These are phyloP conservation scores for Agapornis roseicollis DNA, from an alignment of 2,113 vertebrate species.

Conservation along the genomic window DNA sequence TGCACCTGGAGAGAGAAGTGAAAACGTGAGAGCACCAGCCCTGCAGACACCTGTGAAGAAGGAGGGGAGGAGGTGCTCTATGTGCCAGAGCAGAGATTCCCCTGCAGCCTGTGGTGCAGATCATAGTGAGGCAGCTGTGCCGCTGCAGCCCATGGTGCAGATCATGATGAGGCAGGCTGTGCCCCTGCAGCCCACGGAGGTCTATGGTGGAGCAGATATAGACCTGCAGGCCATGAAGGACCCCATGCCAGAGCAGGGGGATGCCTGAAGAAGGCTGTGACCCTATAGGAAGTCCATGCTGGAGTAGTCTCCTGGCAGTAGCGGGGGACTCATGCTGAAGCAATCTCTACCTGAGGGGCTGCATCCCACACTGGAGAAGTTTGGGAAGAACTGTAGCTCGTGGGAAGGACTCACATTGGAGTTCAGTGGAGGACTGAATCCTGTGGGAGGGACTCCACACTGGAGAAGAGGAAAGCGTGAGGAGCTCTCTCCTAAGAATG, in stretches of 20 bases:
- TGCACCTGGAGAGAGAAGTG: neutral
- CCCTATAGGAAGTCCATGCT: neutral
- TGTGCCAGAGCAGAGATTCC: neutral
- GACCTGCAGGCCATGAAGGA: neutral
- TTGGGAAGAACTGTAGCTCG: neutral
- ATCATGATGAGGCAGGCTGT: neutral
- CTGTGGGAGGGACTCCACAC: neutral
- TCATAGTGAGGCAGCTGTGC: neutral
- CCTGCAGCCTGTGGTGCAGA: neutral
- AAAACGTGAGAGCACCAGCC: neutral
- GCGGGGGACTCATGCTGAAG: neutral
- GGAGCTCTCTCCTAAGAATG: accelerated
- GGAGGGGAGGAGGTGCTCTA: neutral
- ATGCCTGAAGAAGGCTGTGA: neutral
- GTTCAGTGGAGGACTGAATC: neutral
- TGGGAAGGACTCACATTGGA: neutral
- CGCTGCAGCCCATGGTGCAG: neutral
- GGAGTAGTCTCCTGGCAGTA: too few relatives aligned
- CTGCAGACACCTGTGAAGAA: neutral
- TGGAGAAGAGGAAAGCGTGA: neutral
- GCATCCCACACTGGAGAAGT: neutral
- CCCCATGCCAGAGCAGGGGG: accelerated
- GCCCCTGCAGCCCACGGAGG: neutral
- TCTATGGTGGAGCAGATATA: neutral
- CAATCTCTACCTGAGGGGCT: neutral